Percentiles rank a stretch among this genome's conserved stretches.
Evolutionary conservation across 2,113 vertebrate genomes (phyloP).

Genomic region (Mirza zaza): DNA sequence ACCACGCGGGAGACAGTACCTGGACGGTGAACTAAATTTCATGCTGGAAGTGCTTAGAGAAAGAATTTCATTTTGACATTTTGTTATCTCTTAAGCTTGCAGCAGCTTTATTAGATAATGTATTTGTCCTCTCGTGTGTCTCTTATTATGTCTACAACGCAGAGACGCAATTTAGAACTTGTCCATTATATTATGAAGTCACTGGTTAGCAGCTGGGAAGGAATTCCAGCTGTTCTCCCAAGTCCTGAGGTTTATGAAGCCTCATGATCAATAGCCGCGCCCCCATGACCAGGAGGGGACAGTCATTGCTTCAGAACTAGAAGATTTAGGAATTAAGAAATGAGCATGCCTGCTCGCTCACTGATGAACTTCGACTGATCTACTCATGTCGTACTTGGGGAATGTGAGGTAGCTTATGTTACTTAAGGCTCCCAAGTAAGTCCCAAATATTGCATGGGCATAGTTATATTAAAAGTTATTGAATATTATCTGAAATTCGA

Average conservation of each 20-base stretch:
- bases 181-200: conserved; percentile 70
- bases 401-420: accelerated
- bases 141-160: conserved; percentile 81
- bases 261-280: accelerated
- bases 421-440: accelerated
- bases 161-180: conserved; percentile 80
- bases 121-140: conserved; percentile 80
- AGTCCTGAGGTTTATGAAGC: not conserved
- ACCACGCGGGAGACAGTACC: not conserved
- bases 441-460: accelerated
- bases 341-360: not conserved
- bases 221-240: conserved; percentile 31
- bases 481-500: not conserved
- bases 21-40: conserved; percentile 51
- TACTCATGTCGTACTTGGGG: accelerated
- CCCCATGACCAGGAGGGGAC: accelerated
- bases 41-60: conserved; percentile 64
- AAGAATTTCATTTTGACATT: conserved; percentile 76
- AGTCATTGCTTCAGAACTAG: not conserved
- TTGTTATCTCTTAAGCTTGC: conserved; percentile 79
- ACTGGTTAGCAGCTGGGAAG: conserved; percentile 63
- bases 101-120: conserved; percentile 79
- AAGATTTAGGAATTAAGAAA: not conserved
- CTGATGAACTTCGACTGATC: accelerated
- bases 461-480: not conserved